Evolutionary conservation across 2,888 invertebrate species (phyloP).

Genomic region (Caradrina kadenii): DNA sequence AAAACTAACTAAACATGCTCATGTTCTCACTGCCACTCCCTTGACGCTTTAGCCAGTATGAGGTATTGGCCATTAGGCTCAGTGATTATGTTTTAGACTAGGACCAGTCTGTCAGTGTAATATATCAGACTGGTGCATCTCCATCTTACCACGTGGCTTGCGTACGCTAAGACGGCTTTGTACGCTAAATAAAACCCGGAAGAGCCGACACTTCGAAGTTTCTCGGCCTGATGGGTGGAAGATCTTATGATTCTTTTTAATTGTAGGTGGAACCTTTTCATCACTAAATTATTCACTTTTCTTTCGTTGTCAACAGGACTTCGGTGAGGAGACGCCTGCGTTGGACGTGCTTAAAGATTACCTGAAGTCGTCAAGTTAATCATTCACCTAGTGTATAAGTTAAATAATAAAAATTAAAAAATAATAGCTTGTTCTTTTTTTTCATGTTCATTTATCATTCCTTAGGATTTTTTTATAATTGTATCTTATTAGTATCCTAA

Average conservation of each 20-base stretch:
- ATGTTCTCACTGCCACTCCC: too few relatives aligned
- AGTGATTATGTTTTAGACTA: too few relatives aligned
- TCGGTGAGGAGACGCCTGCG: conserved; percentile 99
- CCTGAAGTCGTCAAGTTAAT: conserved; percentile 95
- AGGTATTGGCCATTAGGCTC: too few relatives aligned
- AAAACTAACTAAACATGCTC: too few relatives aligned
- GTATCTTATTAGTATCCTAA: too few relatives aligned
- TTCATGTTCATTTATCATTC: not conserved
- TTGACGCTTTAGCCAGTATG: not conserved
- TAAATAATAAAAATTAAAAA: conserved; percentile 86
- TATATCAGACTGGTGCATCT: too few relatives aligned
- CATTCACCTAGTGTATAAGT: conserved; percentile 80
- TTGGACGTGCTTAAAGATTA: conserved; percentile 98
- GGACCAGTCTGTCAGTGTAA: too few relatives aligned
- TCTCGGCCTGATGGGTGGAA: not conserved
- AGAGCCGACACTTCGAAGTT: not conserved
- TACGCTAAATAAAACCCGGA: not conserved
- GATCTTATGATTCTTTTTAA: too few relatives aligned
- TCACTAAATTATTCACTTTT: conserved; percentile 13
- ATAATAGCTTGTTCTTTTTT: conserved; percentile 24
- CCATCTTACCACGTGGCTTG: too few relatives aligned
- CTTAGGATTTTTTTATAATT: too few relatives aligned
- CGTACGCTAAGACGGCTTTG: too few relatives aligned
- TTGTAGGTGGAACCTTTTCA: too few relatives aligned
- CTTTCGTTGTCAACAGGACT: conserved; percentile 93